These are phyloP conservation scores for Imbricaverruca yamaguchii DNA, from an alignment of 2,888 invertebrate genomes.

Conservation along the genomic window DNA sequence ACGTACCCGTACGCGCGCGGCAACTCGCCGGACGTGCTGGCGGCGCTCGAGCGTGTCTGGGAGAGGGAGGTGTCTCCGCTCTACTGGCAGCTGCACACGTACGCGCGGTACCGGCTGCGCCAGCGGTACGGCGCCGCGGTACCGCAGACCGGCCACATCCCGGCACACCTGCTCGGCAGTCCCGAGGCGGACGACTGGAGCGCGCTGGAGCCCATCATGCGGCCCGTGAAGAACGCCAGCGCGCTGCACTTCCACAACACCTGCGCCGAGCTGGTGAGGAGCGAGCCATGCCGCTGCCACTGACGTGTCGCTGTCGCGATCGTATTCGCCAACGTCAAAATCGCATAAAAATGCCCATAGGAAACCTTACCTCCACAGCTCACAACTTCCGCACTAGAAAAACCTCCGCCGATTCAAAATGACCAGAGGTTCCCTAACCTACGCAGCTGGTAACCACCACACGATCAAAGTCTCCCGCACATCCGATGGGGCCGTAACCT, in stretches of 20 bases:
- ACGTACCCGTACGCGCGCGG: not conserved
- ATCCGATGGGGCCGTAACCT: too few relatives aligned
- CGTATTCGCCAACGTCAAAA: too few relatives aligned
- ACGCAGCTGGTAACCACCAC: too few relatives aligned
- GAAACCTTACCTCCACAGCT: too few relatives aligned
- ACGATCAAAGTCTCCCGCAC: too few relatives aligned
- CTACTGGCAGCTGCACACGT: conserved; percentile 75
- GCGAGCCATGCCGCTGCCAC: not conserved
- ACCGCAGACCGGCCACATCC: conserved; percentile 60
- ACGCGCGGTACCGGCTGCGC: conserved; percentile 58
- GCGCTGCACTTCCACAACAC: not conserved
- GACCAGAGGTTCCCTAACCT: too few relatives aligned
- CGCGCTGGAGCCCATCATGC: conserved; percentile 46
- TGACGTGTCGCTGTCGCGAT: not conserved
- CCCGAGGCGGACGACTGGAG: conserved; percentile 52
- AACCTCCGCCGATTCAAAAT: too few relatives aligned
- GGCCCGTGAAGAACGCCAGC: not conserved
- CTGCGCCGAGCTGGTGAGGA: not conserved
- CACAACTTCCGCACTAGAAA: too few relatives aligned
- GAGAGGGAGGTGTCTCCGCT: conserved; percentile 56
- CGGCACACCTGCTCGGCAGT: conserved; percentile 67
- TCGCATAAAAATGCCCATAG: too few relatives aligned
- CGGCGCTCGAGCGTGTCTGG: conserved; percentile 35
- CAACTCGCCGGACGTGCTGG: not conserved
- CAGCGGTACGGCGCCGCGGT: conserved; percentile 59